Evolutionary conservation across 2,797 vertebrate species (phyloP), one percentile per base, ranked within the genome.

Genomic region (Telmatherina bonti): DNA sequence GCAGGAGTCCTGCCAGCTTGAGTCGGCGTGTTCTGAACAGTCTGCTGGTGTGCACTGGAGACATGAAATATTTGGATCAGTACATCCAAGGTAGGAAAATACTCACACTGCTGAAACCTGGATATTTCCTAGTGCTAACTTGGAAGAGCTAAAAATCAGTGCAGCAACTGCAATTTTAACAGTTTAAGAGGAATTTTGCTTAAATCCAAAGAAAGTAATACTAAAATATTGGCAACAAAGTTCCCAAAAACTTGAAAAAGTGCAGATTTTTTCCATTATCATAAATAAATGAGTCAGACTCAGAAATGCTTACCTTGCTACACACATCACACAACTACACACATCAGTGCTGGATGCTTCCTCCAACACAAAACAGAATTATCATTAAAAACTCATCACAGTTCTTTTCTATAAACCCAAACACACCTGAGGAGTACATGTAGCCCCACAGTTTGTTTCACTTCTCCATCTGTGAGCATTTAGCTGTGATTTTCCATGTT

Each of bases 61-160:
- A 93, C 79, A 93, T 95, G 93, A 53, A 74, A 26, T 43, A 85
- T 53, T 55, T 94, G 76, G 88, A 92, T 55, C 74, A 78, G 16
- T 67, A 74, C 73, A 84, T 93, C 62, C 53, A 91, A 61, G 92
- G 94, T 94, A 93, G 79, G 91, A 70, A 41, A 41, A 56, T 7
- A 29, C 1, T 54, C n/a, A n/a, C 30, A 53, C 5, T 26, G 5
- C 13, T 52, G 26, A 4, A n/a, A 49, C n/a, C n/a, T 11, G n/a
- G 11, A 18, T 24, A 24, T 24, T 24, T 22, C 45, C 24, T 24
- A 49, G 15, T 16, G 16, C 6, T 22, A 24, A 22, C 49, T 52
- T 7, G 10, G 24, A 13, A 6, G 26, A 22, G 2, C 4, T 51
- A 11, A 51, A 52, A 12, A 16, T 41, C 5, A 41, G 41, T 8